Percentiles rank a stretch among this genome's conserved stretches.
Evolutionary conservation across 2,113 vertebrate genomes (phyloP).

Genomic region (Glareola pratincola): DNA sequence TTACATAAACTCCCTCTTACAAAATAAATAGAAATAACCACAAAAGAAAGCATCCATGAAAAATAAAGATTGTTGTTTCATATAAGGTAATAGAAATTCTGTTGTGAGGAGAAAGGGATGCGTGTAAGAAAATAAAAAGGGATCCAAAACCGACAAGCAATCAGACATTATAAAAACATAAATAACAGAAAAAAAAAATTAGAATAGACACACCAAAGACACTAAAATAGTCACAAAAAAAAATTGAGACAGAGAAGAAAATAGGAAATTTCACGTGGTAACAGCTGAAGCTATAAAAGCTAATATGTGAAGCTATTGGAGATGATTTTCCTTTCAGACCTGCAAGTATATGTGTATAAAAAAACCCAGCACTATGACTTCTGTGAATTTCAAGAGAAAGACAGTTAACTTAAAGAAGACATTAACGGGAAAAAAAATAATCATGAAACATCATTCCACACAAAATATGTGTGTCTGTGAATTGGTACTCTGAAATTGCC

Average conservation of each 20-base stretch:
- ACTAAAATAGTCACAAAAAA: neutral
- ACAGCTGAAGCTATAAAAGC: neutral
- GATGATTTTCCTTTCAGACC: neutral
- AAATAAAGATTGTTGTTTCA: neutral
- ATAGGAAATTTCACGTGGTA: neutral
- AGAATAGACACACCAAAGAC: neutral
- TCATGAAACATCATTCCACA: neutral
- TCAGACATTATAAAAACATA: neutral
- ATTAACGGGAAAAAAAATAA: neutral
- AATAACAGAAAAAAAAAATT: neutral
- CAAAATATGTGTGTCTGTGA: neutral
- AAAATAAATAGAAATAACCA: neutral
- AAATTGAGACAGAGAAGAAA: neutral
- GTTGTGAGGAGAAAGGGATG: neutral
- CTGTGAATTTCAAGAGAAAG: neutral
- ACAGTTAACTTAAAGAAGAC: neutral
- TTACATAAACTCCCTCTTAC: neutral
- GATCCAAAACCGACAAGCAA: neutral
- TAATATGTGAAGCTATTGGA: neutral
- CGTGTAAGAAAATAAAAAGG: neutral
- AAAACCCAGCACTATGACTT: neutral
- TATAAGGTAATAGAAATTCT: neutral
- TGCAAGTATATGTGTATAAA: neutral
- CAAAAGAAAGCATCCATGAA: neutral
- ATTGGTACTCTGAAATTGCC: neutral